Percentiles rank a stretch among this genome's conserved stretches.
Evolutionary conservation across 2,888 invertebrate genomes (phyloP).

Genomic region (Cylloceria caligata): DNA sequence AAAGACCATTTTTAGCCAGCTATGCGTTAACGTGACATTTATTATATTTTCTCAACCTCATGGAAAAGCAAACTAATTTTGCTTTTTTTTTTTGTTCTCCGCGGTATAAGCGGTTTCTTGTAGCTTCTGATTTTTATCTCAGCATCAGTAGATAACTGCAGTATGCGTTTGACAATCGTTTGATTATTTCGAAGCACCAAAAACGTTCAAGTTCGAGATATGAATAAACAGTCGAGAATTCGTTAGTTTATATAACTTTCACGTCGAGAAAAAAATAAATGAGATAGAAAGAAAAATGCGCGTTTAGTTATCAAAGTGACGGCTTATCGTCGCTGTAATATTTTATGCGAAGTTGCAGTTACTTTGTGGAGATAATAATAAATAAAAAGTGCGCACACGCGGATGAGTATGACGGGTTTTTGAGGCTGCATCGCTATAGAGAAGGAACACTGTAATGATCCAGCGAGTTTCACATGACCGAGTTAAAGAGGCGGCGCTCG

Average conservation of each 20-base stretch:
- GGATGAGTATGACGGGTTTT: slow-evolving; percentile 25
- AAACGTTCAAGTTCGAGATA: no score
- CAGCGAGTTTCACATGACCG: slow-evolving; percentile 79
- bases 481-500: slow-evolving; percentile 70
- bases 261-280: slow-evolving; percentile 5
- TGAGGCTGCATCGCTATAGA: slow-evolving; percentile 29
- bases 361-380: slow-evolving; percentile 9
- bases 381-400: slow-evolving; percentile 22
- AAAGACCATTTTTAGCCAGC: not conserved
- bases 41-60: not conserved
- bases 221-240: no score
- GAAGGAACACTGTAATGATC: slow-evolving; percentile 46
- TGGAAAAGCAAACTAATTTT: not conserved
- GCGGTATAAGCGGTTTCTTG: not conserved
- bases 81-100: not conserved
- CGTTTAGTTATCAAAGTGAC: no score
- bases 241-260: not conserved
- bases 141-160: no score
- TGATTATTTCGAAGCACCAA: not conserved
- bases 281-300: slow-evolving; percentile 46
- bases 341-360: slow-evolving; percentile 19
- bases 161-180: no score
- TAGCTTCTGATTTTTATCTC: not conserved
- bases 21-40: not conserved
- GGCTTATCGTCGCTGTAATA: not conserved